These are phyloP conservation scores for Psix sp. DNA, from an alignment of 1,140 invertebrate genomes.

Conservation along the genomic window DNA sequence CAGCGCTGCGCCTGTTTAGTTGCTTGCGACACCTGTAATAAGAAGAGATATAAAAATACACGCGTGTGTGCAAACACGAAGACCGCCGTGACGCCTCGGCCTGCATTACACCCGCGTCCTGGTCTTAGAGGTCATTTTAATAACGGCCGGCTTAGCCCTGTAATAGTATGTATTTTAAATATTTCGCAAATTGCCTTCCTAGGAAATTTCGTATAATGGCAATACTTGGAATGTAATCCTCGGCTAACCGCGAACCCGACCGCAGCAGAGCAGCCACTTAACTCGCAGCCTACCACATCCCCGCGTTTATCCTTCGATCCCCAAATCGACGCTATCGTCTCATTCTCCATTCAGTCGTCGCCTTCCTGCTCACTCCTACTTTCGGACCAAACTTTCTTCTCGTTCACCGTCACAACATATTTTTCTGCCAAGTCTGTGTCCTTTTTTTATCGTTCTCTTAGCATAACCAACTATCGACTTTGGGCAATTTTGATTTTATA, in stretches of 20 bases:
- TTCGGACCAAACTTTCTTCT: neutral
- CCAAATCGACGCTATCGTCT: slow-evolving; percentile 48
- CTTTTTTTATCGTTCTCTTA: slow-evolving; percentile 7
- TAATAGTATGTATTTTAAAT: slow-evolving; percentile 76
- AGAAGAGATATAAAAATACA: slow-evolving; percentile 36
- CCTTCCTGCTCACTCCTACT: neutral
- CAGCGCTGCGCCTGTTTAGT: too few species aligned
- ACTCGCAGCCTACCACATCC: slow-evolving; percentile 55
- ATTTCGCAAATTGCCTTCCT: slow-evolving; percentile 77
- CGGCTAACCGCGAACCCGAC: slow-evolving; percentile 65
- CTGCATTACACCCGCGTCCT: slow-evolving; percentile 48
- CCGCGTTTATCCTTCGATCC: slow-evolving; percentile 55
- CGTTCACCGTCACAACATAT: neutral
- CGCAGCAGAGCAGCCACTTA: slow-evolving; percentile 66
- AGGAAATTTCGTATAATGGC: slow-evolving; percentile 73
- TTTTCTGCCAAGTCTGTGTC: neutral
- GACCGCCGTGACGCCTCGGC: slow-evolving; percentile 19
- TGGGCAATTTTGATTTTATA: slow-evolving; percentile 26
- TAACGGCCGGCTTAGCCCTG: slow-evolving; percentile 67
- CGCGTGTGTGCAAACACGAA: slow-evolving; percentile 1
- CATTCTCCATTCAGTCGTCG: slow-evolving; percentile 31
- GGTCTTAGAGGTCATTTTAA: slow-evolving; percentile 69
- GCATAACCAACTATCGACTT: neutral
- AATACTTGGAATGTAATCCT: slow-evolving; percentile 75
- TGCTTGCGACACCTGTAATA: slow-evolving; percentile 19